Evolutionary conservation across 2,797 vertebrate genomes (phyloP).

Genomic region (Lutjanus argentimaculatus): DNA sequence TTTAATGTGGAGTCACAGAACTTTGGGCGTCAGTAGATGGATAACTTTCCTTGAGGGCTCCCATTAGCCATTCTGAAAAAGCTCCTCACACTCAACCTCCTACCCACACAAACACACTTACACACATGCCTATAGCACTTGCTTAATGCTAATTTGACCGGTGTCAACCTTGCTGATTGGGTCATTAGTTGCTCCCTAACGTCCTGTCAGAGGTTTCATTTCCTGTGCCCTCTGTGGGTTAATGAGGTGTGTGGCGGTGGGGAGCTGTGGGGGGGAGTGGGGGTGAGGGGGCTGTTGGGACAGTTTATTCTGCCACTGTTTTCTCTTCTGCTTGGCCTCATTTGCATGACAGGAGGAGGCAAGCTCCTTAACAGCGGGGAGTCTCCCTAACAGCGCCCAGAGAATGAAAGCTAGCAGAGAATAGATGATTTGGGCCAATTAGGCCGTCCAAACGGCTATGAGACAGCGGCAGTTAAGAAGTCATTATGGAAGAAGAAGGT

Average conservation of each 20-base stretch:
- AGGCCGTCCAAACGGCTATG: conserved; percentile 46
- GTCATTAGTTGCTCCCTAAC: conserved; percentile 73
- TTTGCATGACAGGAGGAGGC: conserved; percentile 61
- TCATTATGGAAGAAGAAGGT: conserved; percentile 52
- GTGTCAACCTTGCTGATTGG: conserved; percentile 66
- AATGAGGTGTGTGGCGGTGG: conserved; percentile 56
- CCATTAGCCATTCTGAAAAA: conserved; percentile 25
- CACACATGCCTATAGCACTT: conserved; percentile 34
- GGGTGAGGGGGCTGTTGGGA: conserved; percentile 18
- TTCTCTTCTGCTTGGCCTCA: conserved; percentile 48
- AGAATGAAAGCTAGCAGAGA: conserved; percentile 39
- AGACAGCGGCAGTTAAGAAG: conserved; percentile 44
- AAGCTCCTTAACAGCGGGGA: conserved; percentile 40
- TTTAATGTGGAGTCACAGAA: neutral
- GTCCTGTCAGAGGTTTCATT: conserved; percentile 74
- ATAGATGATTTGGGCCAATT: conserved; percentile 65
- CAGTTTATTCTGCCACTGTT: conserved; percentile 48
- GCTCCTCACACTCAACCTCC: conserved; percentile 12
- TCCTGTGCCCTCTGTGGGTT: conserved; percentile 72
- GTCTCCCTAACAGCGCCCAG: conserved; percentile 19
- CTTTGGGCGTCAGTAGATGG: conserved; percentile 1
- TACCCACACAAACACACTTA: conserved; percentile 8
- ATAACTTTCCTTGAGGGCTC: conserved; percentile 38
- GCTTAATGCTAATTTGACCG: conserved; percentile 65
- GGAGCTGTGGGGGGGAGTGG: conserved; percentile 2